phyloP scores from a whole-genome alignment of 2,797 vertebrate genomes.

The Garrulus glandarius region DNA sequence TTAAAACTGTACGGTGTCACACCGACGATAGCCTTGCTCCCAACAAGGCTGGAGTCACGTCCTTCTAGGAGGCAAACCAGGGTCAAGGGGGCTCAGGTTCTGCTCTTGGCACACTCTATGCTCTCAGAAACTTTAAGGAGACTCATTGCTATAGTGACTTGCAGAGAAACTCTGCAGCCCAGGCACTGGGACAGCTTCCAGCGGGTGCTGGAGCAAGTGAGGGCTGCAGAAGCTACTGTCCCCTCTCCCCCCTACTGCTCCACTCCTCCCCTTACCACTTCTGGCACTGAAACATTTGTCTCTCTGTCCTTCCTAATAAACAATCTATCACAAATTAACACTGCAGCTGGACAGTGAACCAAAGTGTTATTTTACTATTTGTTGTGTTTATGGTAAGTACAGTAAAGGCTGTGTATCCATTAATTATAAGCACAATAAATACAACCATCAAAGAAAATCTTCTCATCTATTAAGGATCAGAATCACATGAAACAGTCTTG shows the following conservation, averaged over 20 bases:
- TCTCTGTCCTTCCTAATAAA: not conserved
- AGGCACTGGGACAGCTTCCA: fast-evolving
- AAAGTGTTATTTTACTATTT: not conserved
- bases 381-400: not conserved
- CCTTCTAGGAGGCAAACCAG: not conserved
- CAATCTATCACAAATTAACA: not conserved
- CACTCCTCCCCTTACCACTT: not conserved
- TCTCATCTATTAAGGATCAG: slow-evolving; percentile 28
- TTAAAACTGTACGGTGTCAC: fast-evolving
- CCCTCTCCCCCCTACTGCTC: not conserved
- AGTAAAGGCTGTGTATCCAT: not conserved
- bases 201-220: fast-evolving
- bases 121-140: not conserved
- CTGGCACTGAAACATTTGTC: not conserved
- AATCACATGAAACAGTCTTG: slow-evolving; percentile 30
- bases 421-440: not conserved
- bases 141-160: not conserved
- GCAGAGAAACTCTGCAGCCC: not conserved
- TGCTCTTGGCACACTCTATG: not conserved
- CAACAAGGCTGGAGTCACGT: not conserved
- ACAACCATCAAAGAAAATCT: not conserved
- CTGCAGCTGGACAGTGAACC: not conserved
- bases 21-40: not conserved
- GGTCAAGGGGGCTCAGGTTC: not conserved
- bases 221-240: not conserved